Conservation (phyloP, 1,140 invertebrate genomes). For the Brachionus asplanchnoidis region DNA sequence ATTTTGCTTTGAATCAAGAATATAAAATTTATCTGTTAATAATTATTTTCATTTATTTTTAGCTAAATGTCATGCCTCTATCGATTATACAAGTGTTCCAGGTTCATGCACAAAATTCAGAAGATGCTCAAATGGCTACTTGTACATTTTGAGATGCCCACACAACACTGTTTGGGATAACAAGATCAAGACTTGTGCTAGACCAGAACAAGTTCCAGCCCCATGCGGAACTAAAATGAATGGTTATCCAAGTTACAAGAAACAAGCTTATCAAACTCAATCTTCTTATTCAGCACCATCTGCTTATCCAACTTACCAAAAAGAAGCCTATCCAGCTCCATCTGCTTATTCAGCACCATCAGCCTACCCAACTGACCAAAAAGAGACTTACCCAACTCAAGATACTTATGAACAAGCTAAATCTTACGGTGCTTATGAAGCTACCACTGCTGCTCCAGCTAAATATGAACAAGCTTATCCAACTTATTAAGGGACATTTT, state of each 20-base stretch:
- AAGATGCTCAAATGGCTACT: background rate
- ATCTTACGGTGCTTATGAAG: background rate
- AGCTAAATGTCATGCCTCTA: background rate
- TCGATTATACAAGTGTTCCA: background rate
- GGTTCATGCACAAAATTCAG: background rate
- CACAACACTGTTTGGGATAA: background rate
- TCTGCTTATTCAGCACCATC: background rate
- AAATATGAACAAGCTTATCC: background rate
- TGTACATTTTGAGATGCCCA: conserved; percentile 21
- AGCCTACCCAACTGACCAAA: background rate
- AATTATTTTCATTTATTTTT: background rate
- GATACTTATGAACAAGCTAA: background rate
- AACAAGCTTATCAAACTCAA: background rate
- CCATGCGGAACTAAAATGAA: background rate
- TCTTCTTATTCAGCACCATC: background rate
- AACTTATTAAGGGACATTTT: background rate
- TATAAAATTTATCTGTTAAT: background rate
- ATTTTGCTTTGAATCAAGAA: background rate
- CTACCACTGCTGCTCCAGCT: background rate
- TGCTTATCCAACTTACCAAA: background rate
- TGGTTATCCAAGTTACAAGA: background rate
- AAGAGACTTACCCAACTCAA: background rate
- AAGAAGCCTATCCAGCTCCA: background rate
- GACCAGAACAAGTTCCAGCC: background rate
- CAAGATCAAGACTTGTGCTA: background rate